Evolutionary conservation across 2,797 vertebrate species (phyloP).

Genomic region (Amazonetta brasiliensis): DNA sequence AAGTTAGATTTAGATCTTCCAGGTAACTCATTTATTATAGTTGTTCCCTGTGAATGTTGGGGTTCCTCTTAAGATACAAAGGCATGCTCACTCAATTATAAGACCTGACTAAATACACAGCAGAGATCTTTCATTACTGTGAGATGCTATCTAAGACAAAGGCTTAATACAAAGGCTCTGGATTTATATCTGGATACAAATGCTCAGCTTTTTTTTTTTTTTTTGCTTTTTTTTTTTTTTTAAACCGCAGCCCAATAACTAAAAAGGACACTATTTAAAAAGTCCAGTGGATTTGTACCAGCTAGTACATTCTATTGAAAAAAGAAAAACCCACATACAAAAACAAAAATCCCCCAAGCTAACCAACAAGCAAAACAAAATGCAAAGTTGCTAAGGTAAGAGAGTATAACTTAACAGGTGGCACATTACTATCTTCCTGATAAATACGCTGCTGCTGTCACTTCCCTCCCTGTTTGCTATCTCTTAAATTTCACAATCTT

Average conservation of each 20-base stretch:
- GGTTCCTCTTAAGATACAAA: background rate
- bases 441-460: background rate
- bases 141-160: background rate
- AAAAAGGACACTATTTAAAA: background rate
- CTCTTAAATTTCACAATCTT: background rate
- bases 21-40: background rate
- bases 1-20: background rate
- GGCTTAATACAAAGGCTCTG: background rate
- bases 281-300: background rate
- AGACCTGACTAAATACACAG: background rate
- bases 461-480: conserved; percentile 19
- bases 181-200: background rate
- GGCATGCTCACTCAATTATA: background rate
- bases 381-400: background rate
- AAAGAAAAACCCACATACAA: background rate
- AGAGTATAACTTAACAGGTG: background rate
- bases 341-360: background rate
- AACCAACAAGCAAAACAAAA: background rate
- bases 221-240: background rate
- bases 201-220: background rate
- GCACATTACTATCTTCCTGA: background rate
- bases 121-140: background rate
- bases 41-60: background rate
- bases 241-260: background rate
- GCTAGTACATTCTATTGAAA: background rate